Percentiles rank a stretch among this genome's conserved stretches.
phyloP scores from a whole-genome alignment of 2,888 invertebrate genomes.

The Nemotelus pantherinus region DNA sequence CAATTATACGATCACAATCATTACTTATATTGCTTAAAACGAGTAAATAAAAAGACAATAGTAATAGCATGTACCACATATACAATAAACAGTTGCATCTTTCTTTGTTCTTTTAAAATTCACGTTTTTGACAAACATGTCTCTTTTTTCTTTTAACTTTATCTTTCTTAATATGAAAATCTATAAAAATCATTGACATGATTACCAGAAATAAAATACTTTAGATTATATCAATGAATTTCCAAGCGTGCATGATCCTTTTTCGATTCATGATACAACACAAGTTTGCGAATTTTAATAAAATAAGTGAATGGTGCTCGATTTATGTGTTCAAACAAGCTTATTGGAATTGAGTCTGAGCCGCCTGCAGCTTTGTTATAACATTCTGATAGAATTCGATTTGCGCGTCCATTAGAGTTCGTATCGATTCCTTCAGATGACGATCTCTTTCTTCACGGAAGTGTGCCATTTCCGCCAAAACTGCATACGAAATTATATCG shows the following conservation, averaged over 20 bases:
- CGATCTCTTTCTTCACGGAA: conserved; percentile 87
- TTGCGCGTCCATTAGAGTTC: conserved; percentile 86
- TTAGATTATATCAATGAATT: too few species aligned
- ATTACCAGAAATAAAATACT: too few species aligned
- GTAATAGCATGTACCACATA: background rate
- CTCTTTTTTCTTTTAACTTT: background rate
- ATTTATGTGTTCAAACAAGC: conserved; percentile 5
- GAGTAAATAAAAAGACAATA: conserved; percentile 11
- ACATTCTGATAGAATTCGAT: conserved; percentile 91
- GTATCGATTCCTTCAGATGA: conserved; percentile 88
- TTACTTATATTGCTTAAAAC: conserved; percentile 15
- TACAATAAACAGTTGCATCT: background rate
- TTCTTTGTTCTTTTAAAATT: conserved; percentile 1
- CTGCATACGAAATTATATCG: conserved; percentile 91
- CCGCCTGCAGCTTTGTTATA: conserved; percentile 76
- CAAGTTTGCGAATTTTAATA: too few species aligned
- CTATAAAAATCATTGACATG: too few species aligned
- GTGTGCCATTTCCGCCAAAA: conserved; percentile 93
- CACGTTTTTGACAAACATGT: background rate
- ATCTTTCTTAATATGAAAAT: background rate
- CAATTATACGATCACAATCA: conserved; percentile 35
- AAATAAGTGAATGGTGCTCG: too few species aligned
- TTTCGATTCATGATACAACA: too few species aligned
- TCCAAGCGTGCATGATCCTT: too few species aligned
- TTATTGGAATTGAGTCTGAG: conserved; percentile 64